phyloP scores from a whole-genome alignment of 2,888 invertebrate species.

The Drosophila kokeensis region DNA sequence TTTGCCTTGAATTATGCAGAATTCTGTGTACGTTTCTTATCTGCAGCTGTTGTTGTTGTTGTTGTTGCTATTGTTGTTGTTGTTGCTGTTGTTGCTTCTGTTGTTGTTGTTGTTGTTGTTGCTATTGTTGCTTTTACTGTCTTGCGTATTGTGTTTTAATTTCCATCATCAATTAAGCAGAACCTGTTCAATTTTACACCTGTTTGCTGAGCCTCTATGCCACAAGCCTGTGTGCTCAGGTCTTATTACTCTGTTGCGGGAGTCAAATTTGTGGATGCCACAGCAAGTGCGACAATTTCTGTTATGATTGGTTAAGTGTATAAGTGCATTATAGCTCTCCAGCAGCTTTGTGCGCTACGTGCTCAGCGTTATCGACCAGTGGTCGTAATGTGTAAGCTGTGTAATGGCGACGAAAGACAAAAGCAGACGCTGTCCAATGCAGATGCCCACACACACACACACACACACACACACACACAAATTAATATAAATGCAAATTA shows the following conservation, averaged over 20 bases:
- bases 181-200: conserved; percentile 25
- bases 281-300: conserved; percentile 7
- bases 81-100: neutral
- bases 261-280: neutral
- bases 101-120: neutral
- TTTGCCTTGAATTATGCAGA: conserved; percentile 37
- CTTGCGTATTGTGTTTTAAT: neutral
- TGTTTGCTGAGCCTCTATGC: neutral
- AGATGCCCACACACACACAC: neutral
- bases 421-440: conserved; percentile 31
- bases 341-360: conserved; percentile 36
- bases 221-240: neutral
- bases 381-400: conserved; percentile 27
- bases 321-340: neutral
- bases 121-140: neutral
- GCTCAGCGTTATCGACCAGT: conserved; percentile 21
- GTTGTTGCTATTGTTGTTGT: neutral
- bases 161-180: conserved; percentile 31
- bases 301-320: conserved; percentile 21
- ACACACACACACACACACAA: too few species aligned
- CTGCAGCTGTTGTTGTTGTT: conserved; percentile 2
- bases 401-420: conserved; percentile 53
- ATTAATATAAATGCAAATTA: conserved; percentile 29
- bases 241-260: neutral
- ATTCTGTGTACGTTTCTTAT: conserved; percentile 43